A percentile compares a stretch with the other conserved stretches of the same genome.
phyloP scores from a whole-genome alignment of 2,113 vertebrate species.

The Lophotis ruficrista region DNA sequence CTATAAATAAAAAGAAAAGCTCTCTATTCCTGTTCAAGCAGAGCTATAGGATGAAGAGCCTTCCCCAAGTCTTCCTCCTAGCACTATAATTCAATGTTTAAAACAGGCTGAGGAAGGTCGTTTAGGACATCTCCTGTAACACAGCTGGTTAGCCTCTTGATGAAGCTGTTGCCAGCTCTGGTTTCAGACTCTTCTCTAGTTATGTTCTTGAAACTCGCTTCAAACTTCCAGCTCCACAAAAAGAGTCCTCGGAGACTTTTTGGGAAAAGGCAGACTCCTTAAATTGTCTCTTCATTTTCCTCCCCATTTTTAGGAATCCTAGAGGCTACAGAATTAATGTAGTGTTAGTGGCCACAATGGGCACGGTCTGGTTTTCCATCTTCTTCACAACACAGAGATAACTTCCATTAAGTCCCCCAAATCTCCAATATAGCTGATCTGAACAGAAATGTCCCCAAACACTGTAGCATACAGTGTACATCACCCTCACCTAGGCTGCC shows the following conservation, averaged over 20 bases:
- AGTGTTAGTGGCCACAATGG: not conserved
- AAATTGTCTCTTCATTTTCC: not conserved
- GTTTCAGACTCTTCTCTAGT: not conserved
- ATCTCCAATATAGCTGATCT: not conserved
- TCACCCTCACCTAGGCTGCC: not conserved
- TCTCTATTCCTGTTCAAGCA: not conserved
- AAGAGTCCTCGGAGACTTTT: not conserved
- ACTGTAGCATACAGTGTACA: not conserved
- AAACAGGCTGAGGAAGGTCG: not conserved
- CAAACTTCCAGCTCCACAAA: not conserved
- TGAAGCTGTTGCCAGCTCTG: not conserved
- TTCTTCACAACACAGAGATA: not conserved
- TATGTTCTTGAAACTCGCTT: not conserved
- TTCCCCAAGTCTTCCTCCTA: not conserved
- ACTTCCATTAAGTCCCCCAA: not conserved
- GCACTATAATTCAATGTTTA: not conserved
- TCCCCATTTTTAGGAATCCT: not conserved
- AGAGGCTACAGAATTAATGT: not conserved
- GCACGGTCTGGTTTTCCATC: fast-evolving
- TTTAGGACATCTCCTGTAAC: not conserved
- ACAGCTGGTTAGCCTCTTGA: not conserved
- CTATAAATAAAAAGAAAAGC: not conserved
- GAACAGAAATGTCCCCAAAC: not conserved
- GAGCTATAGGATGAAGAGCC: not conserved
- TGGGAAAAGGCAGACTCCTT: not conserved